Evolutionary conservation across 2,113 vertebrate species (phyloP).

Genomic region (Tachysurus vachellii): DNA sequence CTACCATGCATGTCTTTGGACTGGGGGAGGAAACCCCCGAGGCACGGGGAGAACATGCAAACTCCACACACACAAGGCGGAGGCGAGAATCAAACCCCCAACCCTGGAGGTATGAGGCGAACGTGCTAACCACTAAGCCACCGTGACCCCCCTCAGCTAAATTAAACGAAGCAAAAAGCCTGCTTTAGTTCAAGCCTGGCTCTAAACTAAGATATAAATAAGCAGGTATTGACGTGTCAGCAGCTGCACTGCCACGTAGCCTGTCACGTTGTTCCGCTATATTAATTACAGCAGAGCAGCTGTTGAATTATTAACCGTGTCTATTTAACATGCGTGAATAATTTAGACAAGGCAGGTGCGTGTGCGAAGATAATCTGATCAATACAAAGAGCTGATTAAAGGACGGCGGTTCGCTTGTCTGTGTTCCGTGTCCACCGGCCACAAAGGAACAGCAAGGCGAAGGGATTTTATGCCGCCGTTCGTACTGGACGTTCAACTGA

Average conservation of each 20-base stretch:
- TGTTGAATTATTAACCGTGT: constrained; percentile 78
- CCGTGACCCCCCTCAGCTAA: too few relatives aligned
- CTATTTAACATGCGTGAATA: constrained; percentile 80
- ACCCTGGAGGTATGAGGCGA: too few relatives aligned
- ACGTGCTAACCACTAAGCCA: too few relatives aligned
- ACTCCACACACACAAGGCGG: too few relatives aligned
- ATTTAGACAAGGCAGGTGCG: constrained; percentile 70
- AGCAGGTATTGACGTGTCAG: neutral
- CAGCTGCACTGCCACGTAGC: constrained; percentile 66
- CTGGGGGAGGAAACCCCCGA: too few relatives aligned
- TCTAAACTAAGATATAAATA: constrained; percentile 9
- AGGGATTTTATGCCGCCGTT: neutral
- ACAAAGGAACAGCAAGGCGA: too few relatives aligned
- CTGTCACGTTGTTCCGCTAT: constrained; percentile 78
- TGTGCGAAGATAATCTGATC: constrained; percentile 21
- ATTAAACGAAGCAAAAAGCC: neutral
- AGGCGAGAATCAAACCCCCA: too few relatives aligned
- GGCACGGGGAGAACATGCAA: too few relatives aligned
- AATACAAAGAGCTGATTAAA: constrained; percentile 7
- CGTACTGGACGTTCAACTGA: neutral
- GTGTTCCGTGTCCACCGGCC: neutral
- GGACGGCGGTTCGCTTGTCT: neutral
- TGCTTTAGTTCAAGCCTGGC: neutral
- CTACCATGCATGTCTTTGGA: too few relatives aligned
- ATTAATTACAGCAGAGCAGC: constrained; percentile 80